Evolutionary conservation across 2,797 vertebrate species (phyloP).

Genomic region (Sebastes hubbsi): DNA sequence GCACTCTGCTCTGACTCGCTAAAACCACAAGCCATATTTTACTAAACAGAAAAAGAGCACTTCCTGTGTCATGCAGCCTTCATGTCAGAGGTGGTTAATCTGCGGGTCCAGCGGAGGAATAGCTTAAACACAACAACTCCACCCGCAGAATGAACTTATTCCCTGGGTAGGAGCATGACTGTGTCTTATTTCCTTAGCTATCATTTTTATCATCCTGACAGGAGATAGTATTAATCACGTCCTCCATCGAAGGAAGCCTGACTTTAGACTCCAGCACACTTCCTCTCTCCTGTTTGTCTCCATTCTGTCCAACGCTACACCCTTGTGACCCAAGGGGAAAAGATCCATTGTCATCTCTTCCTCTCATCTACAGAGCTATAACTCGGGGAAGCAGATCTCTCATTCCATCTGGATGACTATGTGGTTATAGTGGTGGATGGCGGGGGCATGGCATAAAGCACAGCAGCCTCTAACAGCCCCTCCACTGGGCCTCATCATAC

Average conservation of each 20-base stretch:
- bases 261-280: slow-evolving; percentile 59
- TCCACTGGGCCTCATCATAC: slow-evolving; percentile 18
- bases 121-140: slow-evolving; percentile 69
- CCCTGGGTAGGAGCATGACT: slow-evolving; percentile 35
- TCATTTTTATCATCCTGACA: slow-evolving; percentile 37
- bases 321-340: slow-evolving; percentile 62
- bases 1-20: background rate
- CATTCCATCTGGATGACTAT: slow-evolving; percentile 80
- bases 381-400: slow-evolving; percentile 68
- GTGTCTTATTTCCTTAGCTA: slow-evolving; percentile 34
- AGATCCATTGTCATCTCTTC: slow-evolving; percentile 75
- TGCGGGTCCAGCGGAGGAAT: slow-evolving; percentile 26
- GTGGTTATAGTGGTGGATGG: slow-evolving; percentile 41
- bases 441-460: slow-evolving; percentile 27
- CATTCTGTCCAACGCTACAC: slow-evolving; percentile 51
- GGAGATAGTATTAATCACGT: slow-evolving; percentile 34
- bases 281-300: slow-evolving; percentile 72
- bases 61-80: slow-evolving; percentile 48
- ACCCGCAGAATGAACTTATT: slow-evolving; percentile 48
- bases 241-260: slow-evolving; percentile 54
- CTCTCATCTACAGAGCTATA: slow-evolving; percentile 72
- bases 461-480: slow-evolving; percentile 13
- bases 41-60: slow-evolving; percentile 20
- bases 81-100: slow-evolving; percentile 52
- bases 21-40: slow-evolving; percentile 50